phyloP scores from a whole-genome alignment of 2,888 invertebrate genomes.

The Bimastos eiseni region DNA sequence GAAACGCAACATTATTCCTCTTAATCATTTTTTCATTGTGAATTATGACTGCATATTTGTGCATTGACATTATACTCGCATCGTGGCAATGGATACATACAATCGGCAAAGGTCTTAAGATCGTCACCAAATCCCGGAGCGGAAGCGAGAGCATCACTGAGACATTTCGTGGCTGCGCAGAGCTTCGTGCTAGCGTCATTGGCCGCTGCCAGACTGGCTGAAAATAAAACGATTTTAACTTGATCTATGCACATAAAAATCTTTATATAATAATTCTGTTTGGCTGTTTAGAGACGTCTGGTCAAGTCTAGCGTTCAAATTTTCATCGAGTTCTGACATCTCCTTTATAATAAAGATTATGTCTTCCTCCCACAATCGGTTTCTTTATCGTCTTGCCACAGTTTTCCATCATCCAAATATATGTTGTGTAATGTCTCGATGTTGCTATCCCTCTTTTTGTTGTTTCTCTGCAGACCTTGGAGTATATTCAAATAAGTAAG shows the following conservation, averaged over 20 bases:
- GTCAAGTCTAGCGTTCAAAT: neutral
- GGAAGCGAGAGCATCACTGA: neutral
- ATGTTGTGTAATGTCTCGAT: too few species aligned
- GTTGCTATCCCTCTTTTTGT: too few species aligned
- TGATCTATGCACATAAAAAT: neutral
- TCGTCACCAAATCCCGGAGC: neutral
- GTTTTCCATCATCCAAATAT: neutral
- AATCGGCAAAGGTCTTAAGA: neutral
- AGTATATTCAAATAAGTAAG: too few species aligned
- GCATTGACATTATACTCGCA: neutral
- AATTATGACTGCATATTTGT: neutral
- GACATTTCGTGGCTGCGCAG: neutral
- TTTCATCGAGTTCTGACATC: neutral
- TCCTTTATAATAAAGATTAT: too few species aligned
- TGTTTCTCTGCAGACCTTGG: too few species aligned
- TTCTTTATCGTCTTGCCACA: neutral
- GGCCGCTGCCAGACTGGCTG: neutral
- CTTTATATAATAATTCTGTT: neutral
- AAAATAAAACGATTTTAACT: neutral
- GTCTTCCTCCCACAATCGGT: neutral
- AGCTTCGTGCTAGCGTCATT: neutral
- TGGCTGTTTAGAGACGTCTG: neutral
- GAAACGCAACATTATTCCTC: too few species aligned
- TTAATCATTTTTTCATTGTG: neutral
- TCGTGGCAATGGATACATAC: neutral